These are phyloP conservation scores for Campoplex capitator DNA, from an alignment of 2,888 invertebrate genomes.

Conservation along the genomic window DNA sequence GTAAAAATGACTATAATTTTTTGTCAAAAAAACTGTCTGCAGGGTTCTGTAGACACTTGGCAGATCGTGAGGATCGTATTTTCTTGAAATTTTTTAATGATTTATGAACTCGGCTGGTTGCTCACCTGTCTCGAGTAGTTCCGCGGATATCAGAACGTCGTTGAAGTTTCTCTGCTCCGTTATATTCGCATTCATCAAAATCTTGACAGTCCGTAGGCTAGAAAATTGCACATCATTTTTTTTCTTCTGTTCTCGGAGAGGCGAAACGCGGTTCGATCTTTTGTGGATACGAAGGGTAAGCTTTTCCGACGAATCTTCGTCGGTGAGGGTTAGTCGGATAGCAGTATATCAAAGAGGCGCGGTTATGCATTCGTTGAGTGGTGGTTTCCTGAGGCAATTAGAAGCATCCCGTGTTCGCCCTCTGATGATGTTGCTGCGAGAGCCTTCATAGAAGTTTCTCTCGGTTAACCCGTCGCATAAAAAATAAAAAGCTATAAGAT, in stretches of 20 bases:
- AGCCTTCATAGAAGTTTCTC: constrained; percentile 29
- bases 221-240: background rate
- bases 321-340: background rate
- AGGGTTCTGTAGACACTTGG: background rate
- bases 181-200: background rate
- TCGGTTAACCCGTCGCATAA: constrained; percentile 62
- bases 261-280: constrained; percentile 9
- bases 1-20: background rate
- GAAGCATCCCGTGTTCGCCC: constrained; percentile 55
- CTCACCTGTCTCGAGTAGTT: background rate
- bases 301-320: constrained; percentile 24
- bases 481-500: constrained; percentile 74
- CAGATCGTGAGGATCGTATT: background rate
- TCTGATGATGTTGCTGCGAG: constrained; percentile 35
- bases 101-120: background rate
- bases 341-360: constrained; percentile 70
- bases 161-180: background rate
- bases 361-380: constrained; percentile 72
- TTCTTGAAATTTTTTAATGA: background rate
- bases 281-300: background rate
- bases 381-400: constrained; percentile 73
- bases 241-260: background rate
- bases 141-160: background rate
- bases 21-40: background rate
- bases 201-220: no score